phyloP scores from a whole-genome alignment of 2,797 vertebrate genomes.

The Danio tinwini region DNA sequence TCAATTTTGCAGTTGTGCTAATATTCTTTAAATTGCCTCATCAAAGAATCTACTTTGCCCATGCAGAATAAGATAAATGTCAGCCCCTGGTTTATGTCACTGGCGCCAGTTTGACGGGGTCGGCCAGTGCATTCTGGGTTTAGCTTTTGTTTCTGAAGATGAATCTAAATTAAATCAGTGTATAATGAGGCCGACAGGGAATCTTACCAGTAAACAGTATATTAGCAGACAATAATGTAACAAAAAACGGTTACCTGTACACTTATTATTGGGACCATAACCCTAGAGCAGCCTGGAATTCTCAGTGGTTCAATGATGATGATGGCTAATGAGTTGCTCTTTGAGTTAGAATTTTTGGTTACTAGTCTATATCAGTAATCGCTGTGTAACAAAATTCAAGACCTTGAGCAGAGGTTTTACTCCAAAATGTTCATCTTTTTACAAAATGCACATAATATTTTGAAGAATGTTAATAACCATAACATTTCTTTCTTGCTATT shows the following conservation, averaged over 20 bases:
- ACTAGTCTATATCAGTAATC: not conserved
- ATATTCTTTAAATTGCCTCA: no score
- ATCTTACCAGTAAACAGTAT: not conserved
- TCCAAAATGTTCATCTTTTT: not conserved
- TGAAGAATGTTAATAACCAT: not conserved
- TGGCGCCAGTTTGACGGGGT: not conserved
- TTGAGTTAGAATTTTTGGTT: not conserved
- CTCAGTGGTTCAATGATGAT: not conserved
- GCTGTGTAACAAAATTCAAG: not conserved
- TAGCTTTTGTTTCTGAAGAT: not conserved
- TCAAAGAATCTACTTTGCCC: no score
- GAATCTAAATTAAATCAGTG: not conserved
- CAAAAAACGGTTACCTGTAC: not conserved
- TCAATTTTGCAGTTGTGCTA: no score
- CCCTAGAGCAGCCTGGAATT: not conserved
- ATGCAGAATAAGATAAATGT: no score
- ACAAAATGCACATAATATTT: not conserved
- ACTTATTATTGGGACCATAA: not conserved
- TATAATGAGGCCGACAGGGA: not conserved
- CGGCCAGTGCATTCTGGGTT: not conserved
- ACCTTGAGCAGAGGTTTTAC: no score
- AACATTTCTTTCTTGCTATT: not conserved
- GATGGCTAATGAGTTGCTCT: not conserved
- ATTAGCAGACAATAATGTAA: not conserved
- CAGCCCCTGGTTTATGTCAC: no score